phyloP scores from a whole-genome alignment of 1,140 invertebrate genomes.

The Listronotus oregonensis region DNA sequence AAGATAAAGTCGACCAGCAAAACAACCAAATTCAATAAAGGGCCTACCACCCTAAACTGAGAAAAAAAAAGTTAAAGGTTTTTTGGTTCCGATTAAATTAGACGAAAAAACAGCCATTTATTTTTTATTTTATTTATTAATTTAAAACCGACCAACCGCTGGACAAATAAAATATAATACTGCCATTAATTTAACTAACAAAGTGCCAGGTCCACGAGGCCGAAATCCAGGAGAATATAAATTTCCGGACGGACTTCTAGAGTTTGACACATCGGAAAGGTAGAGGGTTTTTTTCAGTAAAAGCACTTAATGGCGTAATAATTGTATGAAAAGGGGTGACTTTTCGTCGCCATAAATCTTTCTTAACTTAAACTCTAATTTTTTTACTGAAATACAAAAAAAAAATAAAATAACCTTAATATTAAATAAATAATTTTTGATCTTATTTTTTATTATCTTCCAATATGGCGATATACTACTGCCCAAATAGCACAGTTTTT shows the following conservation, averaged over 20 bases:
- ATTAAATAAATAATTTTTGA: no score
- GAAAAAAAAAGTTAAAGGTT: slow-evolving; percentile 5
- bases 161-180: slow-evolving; percentile 41
- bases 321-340: slow-evolving; percentile 24
- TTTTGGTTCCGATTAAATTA: slow-evolving; percentile 28
- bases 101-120: slow-evolving; percentile 31
- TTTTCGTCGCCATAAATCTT: slow-evolving; percentile 4
- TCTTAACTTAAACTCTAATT: neutral
- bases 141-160: slow-evolving; percentile 38
- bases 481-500: no score
- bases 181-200: slow-evolving; percentile 41
- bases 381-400: neutral
- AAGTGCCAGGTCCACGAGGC: slow-evolving; percentile 37
- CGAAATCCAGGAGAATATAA: slow-evolving; percentile 38
- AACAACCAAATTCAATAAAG: neutral
- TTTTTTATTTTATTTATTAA: slow-evolving; percentile 34
- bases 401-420: no score
- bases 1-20: no score
- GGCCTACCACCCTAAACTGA: neutral
- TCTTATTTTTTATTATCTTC: no score
- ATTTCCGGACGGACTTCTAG: slow-evolving; percentile 35
- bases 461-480: no score
- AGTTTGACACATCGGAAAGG: slow-evolving; percentile 40
- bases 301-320: slow-evolving; percentile 34
- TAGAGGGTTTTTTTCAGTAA: slow-evolving; percentile 35